A percentile compares a stretch with the other conserved stretches of the same genome.
Conservation (phyloP, 2,888 invertebrate species). For the Escarpia spicata region DNA sequence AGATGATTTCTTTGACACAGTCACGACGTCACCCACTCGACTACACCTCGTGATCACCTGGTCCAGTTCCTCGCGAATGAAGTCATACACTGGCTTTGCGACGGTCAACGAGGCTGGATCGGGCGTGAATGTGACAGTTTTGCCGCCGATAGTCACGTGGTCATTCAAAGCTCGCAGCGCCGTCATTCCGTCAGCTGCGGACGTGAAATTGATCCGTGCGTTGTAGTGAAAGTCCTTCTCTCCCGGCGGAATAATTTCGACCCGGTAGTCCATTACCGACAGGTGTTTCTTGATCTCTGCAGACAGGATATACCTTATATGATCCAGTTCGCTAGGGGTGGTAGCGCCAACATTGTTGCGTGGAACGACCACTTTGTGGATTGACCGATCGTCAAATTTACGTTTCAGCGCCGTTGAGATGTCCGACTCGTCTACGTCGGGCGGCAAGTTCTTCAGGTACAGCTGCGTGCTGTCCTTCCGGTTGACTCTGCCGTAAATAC, state of each 20-base stretch:
- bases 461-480: slow-evolving; percentile 18
- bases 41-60: not conserved
- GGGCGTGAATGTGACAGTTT: slow-evolving; percentile 8
- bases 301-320: not conserved
- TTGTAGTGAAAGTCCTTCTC: slow-evolving; percentile 30
- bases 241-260: slow-evolving; percentile 23
- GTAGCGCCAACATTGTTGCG: not conserved
- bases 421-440: slow-evolving; percentile 18
- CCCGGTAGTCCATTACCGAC: slow-evolving; percentile 13
- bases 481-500: not conserved
- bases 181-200: slow-evolving; percentile 19
- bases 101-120: slow-evolving; percentile 24
- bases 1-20: not conserved
- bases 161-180: slow-evolving; percentile 14
- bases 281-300: slow-evolving; percentile 6
- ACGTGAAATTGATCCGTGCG: slow-evolving; percentile 24
- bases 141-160: not conserved
- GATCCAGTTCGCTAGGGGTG: not conserved
- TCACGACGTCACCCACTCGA: not conserved
- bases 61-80: slow-evolving; percentile 20
- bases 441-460: slow-evolving; percentile 21
- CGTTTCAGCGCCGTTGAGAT: slow-evolving; percentile 13
- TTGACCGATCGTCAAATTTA: not conserved
- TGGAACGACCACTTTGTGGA: not conserved
- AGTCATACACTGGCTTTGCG: slow-evolving; percentile 8